Percentiles rank a stretch among this genome's conserved stretches.
Conservation (phyloP, 2,113 vertebrate genomes). For the Cheilinus undulatus region DNA sequence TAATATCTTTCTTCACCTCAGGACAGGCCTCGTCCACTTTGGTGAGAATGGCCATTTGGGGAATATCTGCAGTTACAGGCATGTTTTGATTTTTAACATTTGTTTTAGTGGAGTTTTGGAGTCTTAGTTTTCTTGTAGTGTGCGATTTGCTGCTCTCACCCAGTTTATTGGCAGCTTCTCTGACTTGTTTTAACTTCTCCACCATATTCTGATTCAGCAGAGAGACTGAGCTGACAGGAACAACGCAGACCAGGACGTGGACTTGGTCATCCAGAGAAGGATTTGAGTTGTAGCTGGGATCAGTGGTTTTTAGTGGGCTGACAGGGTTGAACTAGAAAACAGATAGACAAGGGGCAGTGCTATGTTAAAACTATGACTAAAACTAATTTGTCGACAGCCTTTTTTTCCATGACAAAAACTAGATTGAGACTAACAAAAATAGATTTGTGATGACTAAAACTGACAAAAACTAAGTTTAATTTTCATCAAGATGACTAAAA, state of each 20-base stretch:
- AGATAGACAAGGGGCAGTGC: too few species aligned
- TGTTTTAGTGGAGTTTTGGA: too few species aligned
- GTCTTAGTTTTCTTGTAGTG: too few species aligned
- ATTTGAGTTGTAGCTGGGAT: background rate
- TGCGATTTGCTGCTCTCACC: too few species aligned
- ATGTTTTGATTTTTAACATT: background rate
- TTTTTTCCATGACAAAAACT: too few species aligned
- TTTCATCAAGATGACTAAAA: too few species aligned
- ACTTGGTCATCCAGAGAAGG: too few species aligned
- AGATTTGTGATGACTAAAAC: too few species aligned
- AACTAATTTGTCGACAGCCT: too few species aligned
- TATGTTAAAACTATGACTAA: too few species aligned
- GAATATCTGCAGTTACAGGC: slow-evolving; percentile 19
- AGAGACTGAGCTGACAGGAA: background rate
- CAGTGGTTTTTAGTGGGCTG: background rate
- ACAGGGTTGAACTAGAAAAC: slow-evolving; percentile 30
- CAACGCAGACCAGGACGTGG: slow-evolving; percentile 47
- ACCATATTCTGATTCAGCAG: background rate
- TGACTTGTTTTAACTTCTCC: slow-evolving; percentile 32
- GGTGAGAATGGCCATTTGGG: slow-evolving; percentile 46
- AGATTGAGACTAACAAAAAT: too few species aligned
- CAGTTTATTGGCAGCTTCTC: slow-evolving; percentile 19
- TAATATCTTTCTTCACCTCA: background rate
- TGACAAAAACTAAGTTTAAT: too few species aligned
- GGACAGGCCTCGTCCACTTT: slow-evolving; percentile 42